These are phyloP conservation scores for Hippolais icterina DNA, from an alignment of 2,113 vertebrate genomes.

Conservation along the genomic window DNA sequence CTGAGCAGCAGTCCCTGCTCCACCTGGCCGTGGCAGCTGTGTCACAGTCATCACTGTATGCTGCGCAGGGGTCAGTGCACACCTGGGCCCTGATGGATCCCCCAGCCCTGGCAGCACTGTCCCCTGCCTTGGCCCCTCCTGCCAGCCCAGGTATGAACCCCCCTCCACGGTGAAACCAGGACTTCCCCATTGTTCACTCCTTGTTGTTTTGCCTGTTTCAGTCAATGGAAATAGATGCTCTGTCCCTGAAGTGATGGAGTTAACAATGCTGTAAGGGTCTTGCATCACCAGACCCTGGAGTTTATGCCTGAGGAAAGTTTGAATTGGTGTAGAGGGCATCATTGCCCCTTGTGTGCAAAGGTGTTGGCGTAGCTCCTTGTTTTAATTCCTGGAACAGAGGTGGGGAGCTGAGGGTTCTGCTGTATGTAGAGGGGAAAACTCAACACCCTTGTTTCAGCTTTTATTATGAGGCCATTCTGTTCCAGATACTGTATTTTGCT, in stretches of 20 bases:
- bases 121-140: background rate
- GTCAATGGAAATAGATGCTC: background rate
- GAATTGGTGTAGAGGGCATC: background rate
- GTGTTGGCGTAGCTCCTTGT: fast-evolving
- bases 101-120: background rate
- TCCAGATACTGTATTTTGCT: background rate
- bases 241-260: background rate
- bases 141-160: background rate
- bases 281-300: background rate
- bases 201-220: fast-evolving
- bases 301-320: background rate
- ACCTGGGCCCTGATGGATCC: background rate
- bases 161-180: fast-evolving
- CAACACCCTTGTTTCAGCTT: background rate
- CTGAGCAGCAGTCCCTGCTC: background rate
- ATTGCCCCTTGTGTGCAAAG: fast-evolving
- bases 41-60: fast-evolving
- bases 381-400: background rate
- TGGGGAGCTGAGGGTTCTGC: background rate
- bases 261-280: fast-evolving
- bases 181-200: background rate
- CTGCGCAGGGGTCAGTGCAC: background rate
- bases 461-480: background rate
- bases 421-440: fast-evolving
- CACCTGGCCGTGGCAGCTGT: background rate